A percentile compares a stretch with the other conserved stretches of the same genome.
Conservation (phyloP, 2,888 invertebrate genomes). For the Patella ulyssiponensis region DNA sequence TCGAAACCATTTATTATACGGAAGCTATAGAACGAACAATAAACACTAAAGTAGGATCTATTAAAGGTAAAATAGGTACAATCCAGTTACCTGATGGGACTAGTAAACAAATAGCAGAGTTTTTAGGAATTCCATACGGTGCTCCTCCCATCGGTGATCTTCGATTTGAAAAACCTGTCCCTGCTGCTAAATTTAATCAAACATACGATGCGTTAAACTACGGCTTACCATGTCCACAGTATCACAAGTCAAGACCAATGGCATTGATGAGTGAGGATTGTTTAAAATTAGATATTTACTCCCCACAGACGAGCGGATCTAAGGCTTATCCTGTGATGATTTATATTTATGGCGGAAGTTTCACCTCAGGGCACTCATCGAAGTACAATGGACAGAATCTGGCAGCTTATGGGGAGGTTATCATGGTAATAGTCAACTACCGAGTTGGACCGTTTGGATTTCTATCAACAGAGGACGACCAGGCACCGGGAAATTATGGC, state of each 20-base stretch:
- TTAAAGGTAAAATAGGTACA: no score
- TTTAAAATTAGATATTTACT: constrained; percentile 90
- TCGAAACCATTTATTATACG: no score
- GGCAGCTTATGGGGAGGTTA: constrained; percentile 37
- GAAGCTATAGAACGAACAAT: no score
- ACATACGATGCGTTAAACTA: constrained; percentile 81
- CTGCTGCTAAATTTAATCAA: constrained; percentile 14
- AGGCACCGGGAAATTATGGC: constrained; percentile 55
- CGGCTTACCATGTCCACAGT: constrained; percentile 90
- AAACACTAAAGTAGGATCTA: no score
- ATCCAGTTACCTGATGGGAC: no score
- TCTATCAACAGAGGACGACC: constrained; percentile 45
- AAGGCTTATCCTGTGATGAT: constrained; percentile 40
- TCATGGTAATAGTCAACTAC: constrained; percentile 54
- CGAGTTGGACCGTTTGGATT: constrained; percentile 53
- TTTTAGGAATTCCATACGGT: not conserved
- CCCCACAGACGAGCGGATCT: constrained; percentile 74
- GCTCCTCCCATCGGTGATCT: not conserved
- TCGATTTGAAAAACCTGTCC: not conserved
- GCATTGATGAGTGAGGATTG: constrained; percentile 94
- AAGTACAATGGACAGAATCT: constrained; percentile 45
- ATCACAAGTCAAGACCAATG: constrained; percentile 95
- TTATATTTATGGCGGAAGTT: constrained; percentile 50
- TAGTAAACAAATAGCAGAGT: not conserved
- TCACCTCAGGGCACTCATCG: constrained; percentile 41